These are phyloP conservation scores for Astropecten irregularis DNA, from an alignment of 53 echinoderm and acorn worm genomes.

Conservation along the genomic window DNA sequence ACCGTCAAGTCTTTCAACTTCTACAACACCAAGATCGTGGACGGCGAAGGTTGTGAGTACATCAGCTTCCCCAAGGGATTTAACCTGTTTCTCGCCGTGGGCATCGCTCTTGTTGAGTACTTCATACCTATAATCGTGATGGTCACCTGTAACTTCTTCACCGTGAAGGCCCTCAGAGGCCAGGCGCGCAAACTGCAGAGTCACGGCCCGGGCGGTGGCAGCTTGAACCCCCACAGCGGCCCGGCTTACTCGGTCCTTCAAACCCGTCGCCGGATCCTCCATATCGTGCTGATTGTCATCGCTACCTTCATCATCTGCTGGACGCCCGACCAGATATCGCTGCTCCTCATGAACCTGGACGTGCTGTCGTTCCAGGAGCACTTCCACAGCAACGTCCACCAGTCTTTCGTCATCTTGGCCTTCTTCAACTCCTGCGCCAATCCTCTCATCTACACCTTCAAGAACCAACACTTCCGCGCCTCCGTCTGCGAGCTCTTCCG, in stretches of 20 bases:
- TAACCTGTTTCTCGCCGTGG: neutral
- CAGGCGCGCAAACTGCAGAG: conserved; percentile 43
- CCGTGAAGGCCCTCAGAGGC: conserved; percentile 33
- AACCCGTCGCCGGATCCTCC: conserved; percentile 46
- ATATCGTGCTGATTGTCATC: conserved; percentile 59
- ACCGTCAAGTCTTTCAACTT: conserved; percentile 42
- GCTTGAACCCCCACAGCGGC: neutral
- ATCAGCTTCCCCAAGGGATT: conserved; percentile 16
- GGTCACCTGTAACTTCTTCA: conserved; percentile 30
- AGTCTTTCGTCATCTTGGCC: conserved; percentile 52
- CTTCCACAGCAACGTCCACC: conserved; percentile 1
- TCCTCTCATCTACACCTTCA: conserved; percentile 67
- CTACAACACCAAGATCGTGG: conserved; percentile 12
- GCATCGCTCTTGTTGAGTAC: conserved; percentile 43
- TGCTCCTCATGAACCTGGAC: conserved; percentile 50
- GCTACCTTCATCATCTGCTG: conserved; percentile 59
- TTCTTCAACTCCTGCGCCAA: conserved; percentile 60
- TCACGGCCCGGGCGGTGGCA: neutral
- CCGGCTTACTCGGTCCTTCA: conserved; percentile 39
- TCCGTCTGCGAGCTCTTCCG: conserved; percentile 44
- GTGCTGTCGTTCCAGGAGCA: conserved; percentile 20
- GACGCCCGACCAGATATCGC: conserved; percentile 65
- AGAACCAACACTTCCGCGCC: conserved; percentile 60
- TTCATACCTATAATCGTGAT: conserved; percentile 57
- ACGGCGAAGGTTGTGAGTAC: neutral